A percentile compares a stretch with the other conserved stretches of the same genome.
Evolutionary conservation across 2,888 invertebrate genomes (phyloP).

Genomic region (Cheilosia variabilis): DNA sequence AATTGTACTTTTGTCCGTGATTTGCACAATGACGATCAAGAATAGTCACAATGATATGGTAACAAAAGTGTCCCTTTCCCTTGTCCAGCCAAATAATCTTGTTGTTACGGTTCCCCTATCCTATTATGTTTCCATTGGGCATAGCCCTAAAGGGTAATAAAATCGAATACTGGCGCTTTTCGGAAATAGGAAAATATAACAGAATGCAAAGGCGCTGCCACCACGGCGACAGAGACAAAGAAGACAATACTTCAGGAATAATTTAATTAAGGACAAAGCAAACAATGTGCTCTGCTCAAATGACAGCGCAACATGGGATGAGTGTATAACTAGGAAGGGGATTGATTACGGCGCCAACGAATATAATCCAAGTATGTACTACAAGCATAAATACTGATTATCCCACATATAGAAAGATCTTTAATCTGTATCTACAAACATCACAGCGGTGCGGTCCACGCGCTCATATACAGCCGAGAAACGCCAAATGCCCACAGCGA

Average conservation of each 20-base stretch:
- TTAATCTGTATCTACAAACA: slow-evolving; percentile 13
- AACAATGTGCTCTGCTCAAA: slow-evolving; percentile 36
- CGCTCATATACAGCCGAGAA: slow-evolving; percentile 19
- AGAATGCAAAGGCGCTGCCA: slow-evolving; percentile 19
- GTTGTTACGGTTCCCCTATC: neutral
- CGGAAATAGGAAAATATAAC: slow-evolving; percentile 23
- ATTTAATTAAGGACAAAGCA: slow-evolving; percentile 59
- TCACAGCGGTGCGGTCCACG: slow-evolving; percentile 23
- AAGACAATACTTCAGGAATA: slow-evolving; percentile 43
- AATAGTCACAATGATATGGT: neutral
- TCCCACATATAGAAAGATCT: slow-evolving; percentile 37
- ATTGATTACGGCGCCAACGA: slow-evolving; percentile 44
- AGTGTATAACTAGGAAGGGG: slow-evolving; percentile 17
- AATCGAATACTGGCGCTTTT: slow-evolving; percentile 29
- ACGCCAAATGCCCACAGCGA: slow-evolving; percentile 34
- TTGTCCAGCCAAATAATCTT: slow-evolving; percentile 9
- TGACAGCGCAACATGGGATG: slow-evolving; percentile 29
- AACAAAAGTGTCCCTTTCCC: neutral
- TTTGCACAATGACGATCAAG: neutral
- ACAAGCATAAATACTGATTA: slow-evolving; percentile 53
- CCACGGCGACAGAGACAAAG: slow-evolving; percentile 18
- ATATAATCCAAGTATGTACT: slow-evolving; percentile 29
- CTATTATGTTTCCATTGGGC: neutral
- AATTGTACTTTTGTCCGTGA: too few relatives aligned
- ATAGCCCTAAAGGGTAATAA: slow-evolving; percentile 38